Evolutionary conservation across 2,888 invertebrate genomes (phyloP), one percentile per base, ranked within the genome.

Genomic region (Gasteruption jaculator): DNA sequence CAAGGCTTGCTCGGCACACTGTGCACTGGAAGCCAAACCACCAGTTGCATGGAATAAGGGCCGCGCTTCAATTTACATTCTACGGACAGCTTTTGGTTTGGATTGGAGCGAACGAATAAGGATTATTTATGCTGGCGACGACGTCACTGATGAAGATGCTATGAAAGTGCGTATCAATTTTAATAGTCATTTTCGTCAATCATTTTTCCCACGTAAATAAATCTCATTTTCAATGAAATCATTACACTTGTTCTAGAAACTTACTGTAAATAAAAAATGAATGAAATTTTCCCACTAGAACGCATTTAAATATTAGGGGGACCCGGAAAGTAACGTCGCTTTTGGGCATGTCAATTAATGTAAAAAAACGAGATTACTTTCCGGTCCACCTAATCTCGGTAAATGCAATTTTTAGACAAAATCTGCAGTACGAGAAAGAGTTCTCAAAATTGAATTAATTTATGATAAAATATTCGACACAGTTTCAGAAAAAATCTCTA

Each of bases 11-110:
- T 77, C 82, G 35, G 87, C 90, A 16, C 88, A 90, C 62, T 89
- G 89, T 60, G 91, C 91, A 0, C 76, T 91, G n/a, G 91, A 92
- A 68, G 91, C 91, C 0, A 84, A 88, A 52, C 91, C 91, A 4
- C 91, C 91, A 0, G 91, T 92, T 0, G 81, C 87, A 60, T 92
- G 92, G 92, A 88, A 92, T 69, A 91, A 92, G 71, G 88, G 85
- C 50, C 82, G 91, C 26, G 92, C 92, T 7, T 89, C 90, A 1
- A 89, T 92, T 63, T 91, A 92, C 67, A 92, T 92, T 55, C 71
- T 92, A 46, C 79, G 91, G 46, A 91, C 91, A 3, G 89, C 91
- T 0, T 92, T 91, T 62, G 92, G 91, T 1, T 80, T 91, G 14
- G 91, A 92, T 68, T 92, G 91, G 91, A 86, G 87, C 62, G 91